Base-by-base conservation (phyloP, 1,140 invertebrate species). In the Ostrea edulis region DNA sequence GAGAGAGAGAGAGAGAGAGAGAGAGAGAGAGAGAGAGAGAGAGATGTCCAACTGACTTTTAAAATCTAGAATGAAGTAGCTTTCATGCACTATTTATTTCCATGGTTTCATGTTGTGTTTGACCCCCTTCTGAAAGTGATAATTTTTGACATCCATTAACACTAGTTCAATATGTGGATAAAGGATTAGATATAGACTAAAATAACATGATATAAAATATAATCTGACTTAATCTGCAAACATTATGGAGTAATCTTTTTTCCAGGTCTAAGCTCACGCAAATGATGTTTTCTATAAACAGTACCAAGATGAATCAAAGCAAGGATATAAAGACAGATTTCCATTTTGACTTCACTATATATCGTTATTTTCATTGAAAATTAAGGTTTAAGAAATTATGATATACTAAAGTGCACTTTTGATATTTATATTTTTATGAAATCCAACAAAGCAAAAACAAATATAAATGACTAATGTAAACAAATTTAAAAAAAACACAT, bases 21-120 rank as follows among this genome's bases (percentile, higher is more conserved):
- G 68, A 71, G 68, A 71, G 68, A 71, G 65, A 71, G 65, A 71
- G 65, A 68, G 65, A 22, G 65, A 68, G 65, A 68, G n/a, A 29
- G 25, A 25, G 5, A 29, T 9, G 22, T 9, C 14, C 3, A 17
- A 58, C 14, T 58, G n/a, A 17, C 14, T 17, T 58, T 58, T 58
- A 17, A 1, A 17, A 58, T 58, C 12, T 58, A 12, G 20, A 58
- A n/a, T n/a, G 8, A 62, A 0, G 55, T 62, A n/a, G n/a, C 20
- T 62, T 12, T 12, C 14, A 55, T 55, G 9, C 14, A 4, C 14
- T 55, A 1, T 55, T 55, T 55, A 55, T 12, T 55, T 9, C 9
- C 9, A 55, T 55, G 14, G 54, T 12, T 12, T 55, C 54, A 0
- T 4, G 0, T 4, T 11, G 12, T 11, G 0, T 20, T 58, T 17